Evolutionary conservation across 2,113 vertebrate species (phyloP).

Genomic region (Uropsilus gracilis): DNA sequence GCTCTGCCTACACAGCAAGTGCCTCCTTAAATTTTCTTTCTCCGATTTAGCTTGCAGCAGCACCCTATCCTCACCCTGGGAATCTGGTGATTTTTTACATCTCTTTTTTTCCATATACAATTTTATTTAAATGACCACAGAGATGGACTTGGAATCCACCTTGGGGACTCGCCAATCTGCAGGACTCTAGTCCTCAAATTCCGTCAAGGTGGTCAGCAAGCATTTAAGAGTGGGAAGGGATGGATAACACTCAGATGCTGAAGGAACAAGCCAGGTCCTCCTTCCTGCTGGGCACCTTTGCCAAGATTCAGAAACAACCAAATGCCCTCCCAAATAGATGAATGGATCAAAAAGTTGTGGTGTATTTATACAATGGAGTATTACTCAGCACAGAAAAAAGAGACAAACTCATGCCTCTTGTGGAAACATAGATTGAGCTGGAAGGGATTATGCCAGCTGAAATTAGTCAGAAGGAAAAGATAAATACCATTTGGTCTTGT

Average conservation of each 20-base stretch:
- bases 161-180: background rate
- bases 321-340: too few species aligned
- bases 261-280: background rate
- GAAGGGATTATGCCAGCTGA: too few species aligned
- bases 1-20: background rate
- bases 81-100: background rate
- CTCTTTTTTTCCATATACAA: background rate
- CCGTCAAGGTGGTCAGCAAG: too few species aligned
- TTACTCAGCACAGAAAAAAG: too few species aligned
- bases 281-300: background rate
- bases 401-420: too few species aligned
- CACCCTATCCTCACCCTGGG: background rate
- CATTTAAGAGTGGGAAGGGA: background rate
- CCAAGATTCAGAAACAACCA: too few species aligned
- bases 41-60: background rate
- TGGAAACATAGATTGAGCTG: too few species aligned
- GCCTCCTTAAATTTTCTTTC: background rate
- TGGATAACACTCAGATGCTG: too few species aligned
- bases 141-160: background rate
- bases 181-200: background rate
- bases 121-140: background rate
- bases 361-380: too few species aligned
- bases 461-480: too few species aligned
- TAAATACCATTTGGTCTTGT: too few species aligned
- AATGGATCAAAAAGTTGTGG: too few species aligned